These are phyloP conservation scores for Tenthredo mesomela DNA, from an alignment of 2,888 invertebrate genomes.

Conservation along the genomic window DNA sequence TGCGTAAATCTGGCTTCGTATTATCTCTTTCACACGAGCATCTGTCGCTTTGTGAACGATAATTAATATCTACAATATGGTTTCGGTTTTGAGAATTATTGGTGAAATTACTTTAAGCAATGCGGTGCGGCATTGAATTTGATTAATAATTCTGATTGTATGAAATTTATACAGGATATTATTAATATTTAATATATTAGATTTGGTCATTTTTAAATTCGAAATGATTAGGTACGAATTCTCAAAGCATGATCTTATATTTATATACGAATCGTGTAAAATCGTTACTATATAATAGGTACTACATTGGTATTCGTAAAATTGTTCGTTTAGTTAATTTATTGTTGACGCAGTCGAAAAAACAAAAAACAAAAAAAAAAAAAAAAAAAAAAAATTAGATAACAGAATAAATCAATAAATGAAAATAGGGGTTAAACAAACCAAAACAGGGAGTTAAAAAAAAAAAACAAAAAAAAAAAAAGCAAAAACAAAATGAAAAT, in stretches of 20 bases:
- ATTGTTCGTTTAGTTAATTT: not conserved
- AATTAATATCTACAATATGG: conserved; percentile 8
- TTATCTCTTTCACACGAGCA: conserved; percentile 1
- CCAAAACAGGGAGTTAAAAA: not conserved
- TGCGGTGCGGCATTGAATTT: not conserved
- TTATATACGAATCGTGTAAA: not conserved
- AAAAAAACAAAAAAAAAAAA: not conserved
- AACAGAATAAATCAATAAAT: not conserved
- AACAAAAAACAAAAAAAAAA: too few relatives aligned
- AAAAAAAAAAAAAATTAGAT: too few relatives aligned
- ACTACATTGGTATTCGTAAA: not conserved
- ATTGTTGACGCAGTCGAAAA: not conserved
- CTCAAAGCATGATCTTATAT: not conserved
- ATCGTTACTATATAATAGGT: too few relatives aligned
- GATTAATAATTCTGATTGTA: not conserved
- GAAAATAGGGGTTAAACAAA: not conserved
- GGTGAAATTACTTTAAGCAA: not conserved
- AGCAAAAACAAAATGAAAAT: not conserved
- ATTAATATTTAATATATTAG: not conserved
- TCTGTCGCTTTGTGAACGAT: conserved; percentile 23
- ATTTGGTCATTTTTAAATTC: not conserved
- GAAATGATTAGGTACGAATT: not conserved
- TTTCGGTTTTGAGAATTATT: conserved; percentile 7
- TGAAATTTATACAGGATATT: not conserved
- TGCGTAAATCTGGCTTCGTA: not conserved